Evolutionary conservation across 2,888 invertebrate genomes (phyloP).

Genomic region (Lochmaea crataegi): DNA sequence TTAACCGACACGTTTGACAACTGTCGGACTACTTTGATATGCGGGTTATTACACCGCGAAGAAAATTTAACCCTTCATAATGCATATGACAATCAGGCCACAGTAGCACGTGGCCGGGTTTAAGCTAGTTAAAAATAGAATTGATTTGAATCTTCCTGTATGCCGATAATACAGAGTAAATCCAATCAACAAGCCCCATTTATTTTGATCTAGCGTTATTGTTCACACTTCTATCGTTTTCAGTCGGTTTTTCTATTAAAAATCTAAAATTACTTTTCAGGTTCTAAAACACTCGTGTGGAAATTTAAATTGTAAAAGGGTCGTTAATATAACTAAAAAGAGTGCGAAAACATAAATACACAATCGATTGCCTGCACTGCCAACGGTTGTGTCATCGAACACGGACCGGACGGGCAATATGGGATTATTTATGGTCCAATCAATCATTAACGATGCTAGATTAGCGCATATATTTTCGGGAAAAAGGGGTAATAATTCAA

Average conservation of each 20-base stretch:
- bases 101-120: no score
- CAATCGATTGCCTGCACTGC: constrained; percentile 15
- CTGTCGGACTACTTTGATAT: no score
- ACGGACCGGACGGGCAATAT: constrained; percentile 40
- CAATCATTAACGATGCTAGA: constrained; percentile 53
- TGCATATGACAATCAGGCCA: no score
- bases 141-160: background rate
- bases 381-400: constrained; percentile 18
- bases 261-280: background rate
- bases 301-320: constrained; percentile 7
- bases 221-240: background rate
- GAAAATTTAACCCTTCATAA: no score
- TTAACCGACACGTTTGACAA: no score
- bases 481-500: constrained; percentile 50
- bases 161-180: background rate
- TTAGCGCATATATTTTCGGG: constrained; percentile 51
- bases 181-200: background rate
- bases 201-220: background rate
- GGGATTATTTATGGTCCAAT: constrained; percentile 53
- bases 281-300: background rate
- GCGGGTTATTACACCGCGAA: no score
- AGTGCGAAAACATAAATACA: constrained; percentile 23
- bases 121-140: background rate
- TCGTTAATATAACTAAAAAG: constrained; percentile 1
- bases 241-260: background rate